Evolutionary conservation across 2,113 vertebrate genomes (phyloP).

Genomic region (Pipra filicauda): DNA sequence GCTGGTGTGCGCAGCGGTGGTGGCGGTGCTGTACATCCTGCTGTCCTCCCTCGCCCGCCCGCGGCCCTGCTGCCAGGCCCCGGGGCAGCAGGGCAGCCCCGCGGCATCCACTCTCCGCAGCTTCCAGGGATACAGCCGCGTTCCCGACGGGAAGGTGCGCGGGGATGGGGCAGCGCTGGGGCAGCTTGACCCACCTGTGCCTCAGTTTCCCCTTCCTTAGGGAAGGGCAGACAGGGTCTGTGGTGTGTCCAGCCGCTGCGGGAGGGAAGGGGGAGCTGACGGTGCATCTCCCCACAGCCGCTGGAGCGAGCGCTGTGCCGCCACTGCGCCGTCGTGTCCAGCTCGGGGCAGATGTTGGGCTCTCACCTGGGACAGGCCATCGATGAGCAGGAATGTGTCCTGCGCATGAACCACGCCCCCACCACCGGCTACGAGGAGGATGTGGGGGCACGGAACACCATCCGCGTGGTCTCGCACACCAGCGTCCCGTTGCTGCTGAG

Average conservation of each 20-base stretch:
- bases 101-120: background rate
- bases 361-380: slow-evolving; percentile 79
- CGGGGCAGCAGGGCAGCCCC: background rate
- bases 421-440: slow-evolving; percentile 83
- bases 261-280: background rate
- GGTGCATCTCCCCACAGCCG: background rate
- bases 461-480: slow-evolving; percentile 91
- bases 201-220: background rate
- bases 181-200: background rate
- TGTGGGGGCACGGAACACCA: slow-evolving; percentile 81
- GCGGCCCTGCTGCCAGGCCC: background rate
- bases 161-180: background rate
- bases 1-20: background rate
- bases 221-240: background rate
- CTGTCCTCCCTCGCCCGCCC: background rate
- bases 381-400: slow-evolving; percentile 81
- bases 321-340: slow-evolving; percentile 89
- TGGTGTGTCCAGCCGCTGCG: background rate
- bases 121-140: slow-evolving; percentile 71
- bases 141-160: slow-evolving; percentile 78
- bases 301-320: slow-evolving; percentile 70
- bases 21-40: background rate
- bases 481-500: slow-evolving; percentile 85
- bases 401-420: slow-evolving; percentile 95
- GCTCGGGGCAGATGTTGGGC: slow-evolving; percentile 93